These are phyloP conservation scores for Agriopis leucophaearia DNA, from an alignment of 2,888 invertebrate species.

Conservation along the genomic window DNA sequence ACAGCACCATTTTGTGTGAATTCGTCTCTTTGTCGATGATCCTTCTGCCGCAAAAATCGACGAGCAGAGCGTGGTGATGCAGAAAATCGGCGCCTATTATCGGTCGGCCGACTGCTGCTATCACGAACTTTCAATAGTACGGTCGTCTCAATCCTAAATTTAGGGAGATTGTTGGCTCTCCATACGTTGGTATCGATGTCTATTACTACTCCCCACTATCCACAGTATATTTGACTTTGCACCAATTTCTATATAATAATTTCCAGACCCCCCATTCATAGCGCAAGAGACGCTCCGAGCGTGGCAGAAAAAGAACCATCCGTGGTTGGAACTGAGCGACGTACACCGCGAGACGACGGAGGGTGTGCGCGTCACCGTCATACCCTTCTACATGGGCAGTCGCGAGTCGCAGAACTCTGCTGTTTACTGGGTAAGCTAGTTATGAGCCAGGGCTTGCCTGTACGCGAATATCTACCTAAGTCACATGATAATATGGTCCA, in stretches of 20 bases:
- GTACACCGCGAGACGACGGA: conserved; percentile 99
- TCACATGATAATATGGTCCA: background rate
- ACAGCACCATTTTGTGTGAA: background rate
- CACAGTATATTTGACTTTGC: background rate
- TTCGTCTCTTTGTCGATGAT: no score
- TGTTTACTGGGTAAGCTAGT: conserved; percentile 93
- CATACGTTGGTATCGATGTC: no score
- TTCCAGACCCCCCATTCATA: conserved; percentile 92
- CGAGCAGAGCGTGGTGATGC: no score
- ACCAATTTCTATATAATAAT: conserved; percentile 12
- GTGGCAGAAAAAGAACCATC: conserved; percentile 99
- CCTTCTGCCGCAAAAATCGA: no score
- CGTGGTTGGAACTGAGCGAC: conserved; percentile 98
- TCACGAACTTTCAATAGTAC: no score
- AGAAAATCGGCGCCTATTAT: no score
- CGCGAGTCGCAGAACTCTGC: conserved; percentile 96
- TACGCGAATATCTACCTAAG: background rate
- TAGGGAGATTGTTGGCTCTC: no score
- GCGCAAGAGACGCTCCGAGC: conserved; percentile 96
- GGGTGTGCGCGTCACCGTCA: conserved; percentile 97
- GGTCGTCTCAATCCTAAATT: no score
- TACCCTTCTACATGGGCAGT: conserved; percentile 99
- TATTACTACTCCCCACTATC: no score
- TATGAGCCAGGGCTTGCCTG: background rate
- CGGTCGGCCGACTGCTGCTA: no score